phyloP scores from a whole-genome alignment of 37 sponge, comb jelly and placozoan species.

The Trichoplax adhaerens region DNA sequence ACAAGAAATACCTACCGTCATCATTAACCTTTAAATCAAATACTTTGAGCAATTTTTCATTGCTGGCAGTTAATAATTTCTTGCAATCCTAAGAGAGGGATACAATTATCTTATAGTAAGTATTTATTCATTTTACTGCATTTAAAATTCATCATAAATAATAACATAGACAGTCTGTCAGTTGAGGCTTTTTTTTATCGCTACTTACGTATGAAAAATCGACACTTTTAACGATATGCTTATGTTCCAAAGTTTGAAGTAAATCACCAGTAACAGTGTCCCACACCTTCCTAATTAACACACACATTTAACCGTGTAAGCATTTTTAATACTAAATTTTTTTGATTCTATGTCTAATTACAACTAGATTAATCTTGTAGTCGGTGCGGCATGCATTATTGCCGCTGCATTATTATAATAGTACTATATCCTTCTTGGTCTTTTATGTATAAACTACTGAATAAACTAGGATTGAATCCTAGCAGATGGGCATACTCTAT shows the following conservation, averaged over 20 bases:
- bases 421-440: no score
- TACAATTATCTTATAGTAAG: background rate
- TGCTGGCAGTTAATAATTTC: slow-evolving; percentile 55
- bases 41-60: slow-evolving; percentile 52
- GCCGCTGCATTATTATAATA: no score
- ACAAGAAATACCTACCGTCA: slow-evolving; percentile 1
- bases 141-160: background rate
- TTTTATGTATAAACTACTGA: no score
- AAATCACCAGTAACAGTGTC: slow-evolving; percentile 53
- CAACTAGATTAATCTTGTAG: no score
- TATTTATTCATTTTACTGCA: background rate
- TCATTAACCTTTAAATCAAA: background rate
- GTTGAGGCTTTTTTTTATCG: background rate
- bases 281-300: slow-evolving; percentile 59
- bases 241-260: slow-evolving; percentile 29
- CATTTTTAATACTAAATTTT: no score
- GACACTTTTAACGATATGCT: slow-evolving; percentile 76
- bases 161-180: background rate
- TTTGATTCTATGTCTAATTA: no score
- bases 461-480: no score
- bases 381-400: no score
- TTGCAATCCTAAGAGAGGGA: slow-evolving; percentile 20
- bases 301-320: no score
- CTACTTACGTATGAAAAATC: slow-evolving; percentile 61
- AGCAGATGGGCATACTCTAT: no score